Conservation (phyloP, 1,140 invertebrate genomes). For the Lasioglossum albipes region DNA sequence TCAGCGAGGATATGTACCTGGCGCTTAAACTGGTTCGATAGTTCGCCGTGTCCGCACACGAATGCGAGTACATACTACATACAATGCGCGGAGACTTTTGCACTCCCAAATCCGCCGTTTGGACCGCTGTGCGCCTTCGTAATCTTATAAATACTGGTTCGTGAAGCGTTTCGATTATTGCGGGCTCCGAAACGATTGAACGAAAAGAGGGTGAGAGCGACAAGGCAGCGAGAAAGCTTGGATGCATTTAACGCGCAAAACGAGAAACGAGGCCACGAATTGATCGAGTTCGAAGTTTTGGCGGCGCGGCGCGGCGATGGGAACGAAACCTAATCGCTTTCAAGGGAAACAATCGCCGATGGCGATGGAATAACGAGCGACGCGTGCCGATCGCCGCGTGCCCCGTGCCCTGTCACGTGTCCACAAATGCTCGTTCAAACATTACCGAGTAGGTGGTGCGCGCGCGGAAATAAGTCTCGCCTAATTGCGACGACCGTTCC, state of each 20-base stretch:
- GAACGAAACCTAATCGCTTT: conserved; percentile 62
- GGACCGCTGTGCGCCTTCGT: too few species aligned
- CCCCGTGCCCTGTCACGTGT: conserved; percentile 63
- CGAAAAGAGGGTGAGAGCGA: too few species aligned
- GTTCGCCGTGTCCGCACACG: too few species aligned
- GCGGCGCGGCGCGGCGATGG: neutral
- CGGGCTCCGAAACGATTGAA: too few species aligned
- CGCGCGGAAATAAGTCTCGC: conserved; percentile 65
- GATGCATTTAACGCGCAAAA: neutral
- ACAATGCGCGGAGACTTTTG: too few species aligned
- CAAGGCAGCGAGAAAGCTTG: too few species aligned
- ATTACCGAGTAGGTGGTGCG: conserved; percentile 51
- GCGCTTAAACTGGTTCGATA: neutral
- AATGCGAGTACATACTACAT: too few species aligned
- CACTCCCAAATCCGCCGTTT: too few species aligned
- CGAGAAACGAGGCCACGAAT: neutral
- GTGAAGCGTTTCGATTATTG: too few species aligned
- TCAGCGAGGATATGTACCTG: neutral
- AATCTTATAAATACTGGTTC: too few species aligned
- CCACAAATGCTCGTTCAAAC: conserved; percentile 66
- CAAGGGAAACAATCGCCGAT: conserved; percentile 66
- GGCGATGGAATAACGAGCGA: conserved; percentile 69
- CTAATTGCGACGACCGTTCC: conserved; percentile 71
- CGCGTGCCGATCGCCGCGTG: conserved; percentile 69
- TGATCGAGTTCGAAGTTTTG: neutral